Evolutionary conservation across 2,797 vertebrate genomes (phyloP).

Genomic region (Pangasius sanitwongsei): DNA sequence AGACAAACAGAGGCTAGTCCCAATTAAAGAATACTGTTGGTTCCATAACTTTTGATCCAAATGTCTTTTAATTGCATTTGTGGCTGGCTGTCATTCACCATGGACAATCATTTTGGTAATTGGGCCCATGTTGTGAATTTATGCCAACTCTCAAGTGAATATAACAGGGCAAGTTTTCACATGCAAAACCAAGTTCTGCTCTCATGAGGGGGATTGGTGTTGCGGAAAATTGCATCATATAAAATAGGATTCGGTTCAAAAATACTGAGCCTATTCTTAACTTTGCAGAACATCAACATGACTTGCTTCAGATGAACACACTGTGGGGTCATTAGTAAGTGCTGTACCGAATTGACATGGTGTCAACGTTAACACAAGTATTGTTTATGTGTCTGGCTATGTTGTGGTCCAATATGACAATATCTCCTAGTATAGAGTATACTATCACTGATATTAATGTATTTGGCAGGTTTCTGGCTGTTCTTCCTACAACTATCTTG

Average conservation of each 20-base stretch:
- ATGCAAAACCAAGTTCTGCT: slow-evolving; percentile 41
- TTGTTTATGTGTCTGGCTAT: slow-evolving; percentile 1
- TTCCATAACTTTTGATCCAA: slow-evolving; percentile 7
- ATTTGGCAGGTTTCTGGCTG: not conserved
- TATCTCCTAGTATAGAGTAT: not conserved
- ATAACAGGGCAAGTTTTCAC: slow-evolving; percentile 24
- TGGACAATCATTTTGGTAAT: slow-evolving; percentile 37
- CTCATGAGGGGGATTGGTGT: slow-evolving; percentile 40
- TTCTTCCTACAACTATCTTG: not conserved
- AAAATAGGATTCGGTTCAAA: slow-evolving; percentile 43
- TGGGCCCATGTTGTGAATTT: slow-evolving; percentile 14
- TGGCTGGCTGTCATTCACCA: slow-evolving; percentile 7
- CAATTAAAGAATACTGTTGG: not conserved
- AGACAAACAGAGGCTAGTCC: not conserved
- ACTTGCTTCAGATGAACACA: slow-evolving; percentile 24
- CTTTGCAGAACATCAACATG: slow-evolving; percentile 43
- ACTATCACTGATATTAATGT: not conserved
- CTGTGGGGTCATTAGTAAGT: slow-evolving; percentile 26
- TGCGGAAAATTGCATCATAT: slow-evolving; percentile 50
- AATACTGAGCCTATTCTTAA: slow-evolving; percentile 48
- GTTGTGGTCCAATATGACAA: not conserved
- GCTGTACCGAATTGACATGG: not conserved
- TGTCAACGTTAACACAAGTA: not conserved
- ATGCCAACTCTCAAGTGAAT: slow-evolving; percentile 22
- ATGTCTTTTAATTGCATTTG: slow-evolving; percentile 7